Conservation (phyloP, 1,140 invertebrate genomes). For the Euglossa dilemma region DNA sequence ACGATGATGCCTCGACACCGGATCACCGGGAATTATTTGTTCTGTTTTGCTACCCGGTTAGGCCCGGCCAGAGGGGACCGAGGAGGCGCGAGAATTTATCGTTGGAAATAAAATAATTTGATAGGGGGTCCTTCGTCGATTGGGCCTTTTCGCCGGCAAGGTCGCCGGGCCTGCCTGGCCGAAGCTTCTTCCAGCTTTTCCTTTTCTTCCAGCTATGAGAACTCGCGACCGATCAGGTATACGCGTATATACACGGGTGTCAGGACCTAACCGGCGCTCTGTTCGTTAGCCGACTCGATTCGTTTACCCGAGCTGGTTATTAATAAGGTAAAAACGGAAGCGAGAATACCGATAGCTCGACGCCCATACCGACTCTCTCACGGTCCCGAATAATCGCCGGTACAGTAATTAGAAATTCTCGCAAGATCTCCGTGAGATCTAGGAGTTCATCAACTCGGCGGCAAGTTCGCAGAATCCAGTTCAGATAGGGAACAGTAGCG, state of each 20-base stretch:
- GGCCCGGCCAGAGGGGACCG: background rate
- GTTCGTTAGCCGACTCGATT: no score
- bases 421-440: background rate
- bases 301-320: no score
- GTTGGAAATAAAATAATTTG: slow-evolving; percentile 52
- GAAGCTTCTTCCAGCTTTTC: background rate
- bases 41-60: background rate
- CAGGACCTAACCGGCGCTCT: no score
- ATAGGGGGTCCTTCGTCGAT: background rate
- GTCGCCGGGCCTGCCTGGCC: slow-evolving; percentile 8
- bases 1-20: slow-evolving; percentile 12
- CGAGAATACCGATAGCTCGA: background rate
- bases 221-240: no score
- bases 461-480: background rate
- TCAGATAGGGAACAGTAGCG: background rate
- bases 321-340: no score
- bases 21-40: slow-evolving; percentile 34
- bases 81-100: slow-evolving; percentile 46
- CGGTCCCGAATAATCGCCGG: background rate
- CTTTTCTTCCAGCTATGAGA: background rate
- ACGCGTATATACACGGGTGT: no score
- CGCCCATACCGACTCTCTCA: background rate
- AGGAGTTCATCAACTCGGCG: background rate
- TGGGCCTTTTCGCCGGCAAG: slow-evolving; percentile 21
- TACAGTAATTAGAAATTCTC: slow-evolving; percentile 12